Evolutionary conservation across 2,888 invertebrate species (phyloP).

Genomic region (Volucella bombylans): DNA sequence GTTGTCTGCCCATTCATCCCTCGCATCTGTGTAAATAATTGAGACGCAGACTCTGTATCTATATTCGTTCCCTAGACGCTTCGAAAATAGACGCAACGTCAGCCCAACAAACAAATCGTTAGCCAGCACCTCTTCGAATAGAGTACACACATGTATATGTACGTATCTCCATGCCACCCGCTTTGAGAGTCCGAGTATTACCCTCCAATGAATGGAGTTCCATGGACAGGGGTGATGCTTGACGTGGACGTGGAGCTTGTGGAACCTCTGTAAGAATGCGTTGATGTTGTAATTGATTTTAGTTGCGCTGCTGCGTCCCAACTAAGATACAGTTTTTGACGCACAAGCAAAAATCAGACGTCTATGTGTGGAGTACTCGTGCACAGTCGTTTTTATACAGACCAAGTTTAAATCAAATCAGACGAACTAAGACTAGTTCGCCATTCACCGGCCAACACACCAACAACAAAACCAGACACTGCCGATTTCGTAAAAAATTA

Average conservation of each 20-base stretch:
- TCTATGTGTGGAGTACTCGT: slow-evolving; percentile 10
- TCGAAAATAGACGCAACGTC: slow-evolving; percentile 51
- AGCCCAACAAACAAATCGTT: slow-evolving; percentile 56
- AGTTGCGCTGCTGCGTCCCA: neutral
- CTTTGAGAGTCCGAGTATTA: neutral
- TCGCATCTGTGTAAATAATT: slow-evolving; percentile 61
- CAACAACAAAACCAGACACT: neutral
- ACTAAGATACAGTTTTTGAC: slow-evolving; percentile 11
- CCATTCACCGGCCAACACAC: neutral
- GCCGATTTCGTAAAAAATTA: slow-evolving; percentile 20
- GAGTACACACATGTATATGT: neutral
- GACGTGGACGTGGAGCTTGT: too few species aligned
- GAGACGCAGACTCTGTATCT: neutral
- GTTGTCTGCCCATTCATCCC: slow-evolving; percentile 4
- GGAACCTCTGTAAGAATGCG: neutral
- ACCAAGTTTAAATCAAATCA: slow-evolving; percentile 18
- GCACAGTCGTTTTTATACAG: neutral
- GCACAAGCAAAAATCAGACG: neutral
- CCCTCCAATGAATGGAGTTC: neutral
- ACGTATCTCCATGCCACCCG: slow-evolving; percentile 22
- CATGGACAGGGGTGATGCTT: neutral
- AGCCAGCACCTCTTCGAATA: slow-evolving; percentile 21
- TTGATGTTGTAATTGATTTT: slow-evolving; percentile 30
- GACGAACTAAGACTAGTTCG: neutral
- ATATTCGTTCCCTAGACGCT: slow-evolving; percentile 29